phyloP scores from a whole-genome alignment of 2,888 invertebrate species.

The Drosophila nr. medialis region DNA sequence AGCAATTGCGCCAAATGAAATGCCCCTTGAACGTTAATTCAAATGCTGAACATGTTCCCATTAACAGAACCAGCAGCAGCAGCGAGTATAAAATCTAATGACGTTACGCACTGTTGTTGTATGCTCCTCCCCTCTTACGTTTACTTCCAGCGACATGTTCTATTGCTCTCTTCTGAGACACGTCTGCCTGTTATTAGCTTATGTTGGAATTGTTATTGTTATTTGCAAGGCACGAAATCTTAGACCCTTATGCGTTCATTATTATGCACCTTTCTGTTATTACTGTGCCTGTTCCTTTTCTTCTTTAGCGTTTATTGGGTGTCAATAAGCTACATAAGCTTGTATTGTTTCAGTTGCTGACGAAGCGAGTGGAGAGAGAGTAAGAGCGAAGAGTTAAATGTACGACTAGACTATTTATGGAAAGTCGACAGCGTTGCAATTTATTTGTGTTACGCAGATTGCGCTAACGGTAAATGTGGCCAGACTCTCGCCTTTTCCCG shows the following conservation, averaged over 20 bases:
- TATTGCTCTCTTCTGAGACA: constrained; percentile 16
- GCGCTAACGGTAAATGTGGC: constrained; percentile 21
- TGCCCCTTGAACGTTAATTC: constrained; percentile 72
- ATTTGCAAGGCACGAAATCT: constrained; percentile 39
- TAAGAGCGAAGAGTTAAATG: background rate
- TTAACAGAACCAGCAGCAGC: constrained; percentile 43
- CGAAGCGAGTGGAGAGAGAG: background rate
- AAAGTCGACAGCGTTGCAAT: constrained; percentile 25
- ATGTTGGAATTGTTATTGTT: constrained; percentile 59
- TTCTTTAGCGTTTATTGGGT: background rate
- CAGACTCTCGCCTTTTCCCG: background rate
- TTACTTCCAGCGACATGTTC: constrained; percentile 5
- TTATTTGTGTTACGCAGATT: constrained; percentile 36
- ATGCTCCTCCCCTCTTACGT: background rate
- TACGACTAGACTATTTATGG: background rate
- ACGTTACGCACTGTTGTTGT: constrained; percentile 19
- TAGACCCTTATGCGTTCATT: constrained; percentile 18
- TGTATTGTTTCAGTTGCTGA: constrained; percentile 10
- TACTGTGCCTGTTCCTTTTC: background rate
- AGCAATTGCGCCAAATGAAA: constrained; percentile 59
- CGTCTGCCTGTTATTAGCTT: constrained; percentile 37
- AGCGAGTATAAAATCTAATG: constrained; percentile 36
- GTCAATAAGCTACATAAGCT: constrained; percentile 24
- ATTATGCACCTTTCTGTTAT: constrained; percentile 32
- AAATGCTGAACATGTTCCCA: constrained; percentile 70